A percentile compares a stretch with the other conserved stretches of the same genome.
Conservation (phyloP, 1,140 invertebrate genomes). For the Macrobrachium nipponense region DNA sequence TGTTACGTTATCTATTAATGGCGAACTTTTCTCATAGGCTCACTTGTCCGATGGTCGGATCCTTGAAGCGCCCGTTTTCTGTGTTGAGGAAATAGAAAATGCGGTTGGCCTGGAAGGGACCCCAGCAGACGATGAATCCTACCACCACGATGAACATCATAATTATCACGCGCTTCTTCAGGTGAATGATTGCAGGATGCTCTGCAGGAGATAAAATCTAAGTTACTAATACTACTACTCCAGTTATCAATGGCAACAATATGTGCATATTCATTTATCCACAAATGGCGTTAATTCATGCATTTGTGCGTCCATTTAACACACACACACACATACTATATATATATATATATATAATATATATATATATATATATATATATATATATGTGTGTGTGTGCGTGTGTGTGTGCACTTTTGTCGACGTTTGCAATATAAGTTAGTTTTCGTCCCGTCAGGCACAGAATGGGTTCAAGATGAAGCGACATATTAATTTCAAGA, state of each 20-base stretch:
- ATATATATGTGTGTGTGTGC: too few relatives aligned
- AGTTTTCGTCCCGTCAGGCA: too few relatives aligned
- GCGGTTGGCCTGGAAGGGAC: slow-evolving; percentile 72
- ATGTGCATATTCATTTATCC: background rate
- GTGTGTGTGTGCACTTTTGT: too few relatives aligned
- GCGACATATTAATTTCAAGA: too few relatives aligned
- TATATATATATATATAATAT: too few relatives aligned
- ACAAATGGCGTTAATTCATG: background rate
- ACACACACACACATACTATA: too few relatives aligned
- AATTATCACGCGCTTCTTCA: slow-evolving; percentile 73
- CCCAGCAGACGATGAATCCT: slow-evolving; percentile 75
- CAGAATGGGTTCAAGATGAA: too few relatives aligned
- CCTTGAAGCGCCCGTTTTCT: background rate
- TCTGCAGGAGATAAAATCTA: slow-evolving; percentile 21
- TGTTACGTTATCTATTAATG: too few relatives aligned
- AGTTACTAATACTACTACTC: background rate
- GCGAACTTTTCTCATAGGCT: background rate
- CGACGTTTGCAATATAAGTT: too few relatives aligned
- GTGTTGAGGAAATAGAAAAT: slow-evolving; percentile 18
- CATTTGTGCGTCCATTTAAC: too few relatives aligned
- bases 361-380: too few relatives aligned
- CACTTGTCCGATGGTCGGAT: background rate
- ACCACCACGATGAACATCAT: slow-evolving; percentile 79
- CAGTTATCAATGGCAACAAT: background rate
- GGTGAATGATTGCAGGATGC: slow-evolving; percentile 34